phyloP scores from a whole-genome alignment of 2,888 invertebrate species.

The Carterocephalus palaemon region DNA sequence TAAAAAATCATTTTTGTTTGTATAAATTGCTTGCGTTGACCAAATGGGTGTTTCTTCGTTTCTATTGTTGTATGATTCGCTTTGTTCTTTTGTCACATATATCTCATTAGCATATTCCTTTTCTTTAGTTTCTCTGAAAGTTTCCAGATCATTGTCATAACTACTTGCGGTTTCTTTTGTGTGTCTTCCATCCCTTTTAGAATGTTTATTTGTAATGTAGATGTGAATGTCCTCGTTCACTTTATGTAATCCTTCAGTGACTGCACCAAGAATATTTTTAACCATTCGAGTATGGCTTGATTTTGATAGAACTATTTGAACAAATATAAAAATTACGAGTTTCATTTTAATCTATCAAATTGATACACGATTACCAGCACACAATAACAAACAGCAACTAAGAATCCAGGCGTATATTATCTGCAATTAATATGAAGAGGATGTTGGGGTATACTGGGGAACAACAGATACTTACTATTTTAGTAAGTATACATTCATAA shows the following conservation, averaged over 20 bases:
- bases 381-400: neutral
- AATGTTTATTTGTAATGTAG: neutral
- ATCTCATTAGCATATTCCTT: neutral
- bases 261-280: slow-evolving; percentile 1
- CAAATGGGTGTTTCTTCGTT: neutral
- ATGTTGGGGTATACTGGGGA: slow-evolving; percentile 2
- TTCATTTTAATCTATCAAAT: slow-evolving; percentile 14
- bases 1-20: neutral
- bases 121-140: neutral
- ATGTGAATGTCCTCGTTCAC: neutral
- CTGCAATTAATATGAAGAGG: neutral
- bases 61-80: neutral
- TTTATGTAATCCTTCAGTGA: neutral
- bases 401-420: neutral
- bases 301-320: slow-evolving; percentile 1
- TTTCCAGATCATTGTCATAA: neutral
- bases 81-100: slow-evolving; percentile 1
- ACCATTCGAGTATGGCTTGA: slow-evolving; percentile 4
- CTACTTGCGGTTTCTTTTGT: neutral
- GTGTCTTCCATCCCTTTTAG: neutral
- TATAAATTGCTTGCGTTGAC: slow-evolving; percentile 1
- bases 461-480: neutral
- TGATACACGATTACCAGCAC: neutral
- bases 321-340: neutral
- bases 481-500: no score